A percentile compares a stretch with the other conserved stretches of the same genome.
phyloP scores from a whole-genome alignment of 2,888 invertebrate species.

The Salpingus planirostris region DNA sequence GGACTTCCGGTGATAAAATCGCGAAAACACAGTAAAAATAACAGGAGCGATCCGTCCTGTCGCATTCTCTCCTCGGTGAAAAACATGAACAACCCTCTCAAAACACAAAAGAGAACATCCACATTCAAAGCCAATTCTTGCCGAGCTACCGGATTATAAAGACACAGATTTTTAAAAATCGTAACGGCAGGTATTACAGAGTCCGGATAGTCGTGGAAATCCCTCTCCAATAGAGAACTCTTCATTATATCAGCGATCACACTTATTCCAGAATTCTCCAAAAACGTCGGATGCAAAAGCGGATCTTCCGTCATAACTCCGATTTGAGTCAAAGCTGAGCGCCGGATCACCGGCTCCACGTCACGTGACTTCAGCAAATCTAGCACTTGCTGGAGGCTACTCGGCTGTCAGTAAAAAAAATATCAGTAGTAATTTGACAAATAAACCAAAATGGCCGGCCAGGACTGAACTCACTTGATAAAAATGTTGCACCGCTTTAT shows the following conservation, averaged over 20 bases:
- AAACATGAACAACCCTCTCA: constrained; percentile 47
- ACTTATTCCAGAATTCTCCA: constrained; percentile 49
- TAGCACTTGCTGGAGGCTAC: constrained; percentile 42
- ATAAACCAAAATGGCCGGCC: neutral
- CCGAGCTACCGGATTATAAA: constrained; percentile 49
- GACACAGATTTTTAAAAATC: constrained; percentile 44
- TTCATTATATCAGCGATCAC: constrained; percentile 44
- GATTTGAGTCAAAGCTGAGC: constrained; percentile 59
- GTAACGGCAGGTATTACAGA: constrained; percentile 44
- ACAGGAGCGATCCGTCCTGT: constrained; percentile 42
- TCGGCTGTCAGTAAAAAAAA: constrained; percentile 34
- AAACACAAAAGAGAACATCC: constrained; percentile 40
- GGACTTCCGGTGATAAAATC: constrained; percentile 39
- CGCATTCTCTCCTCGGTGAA: constrained; percentile 46
- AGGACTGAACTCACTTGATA: constrained; percentile 38
- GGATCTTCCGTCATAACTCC: constrained; percentile 57
- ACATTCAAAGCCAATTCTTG: constrained; percentile 46
- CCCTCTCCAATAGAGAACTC: constrained; percentile 40
- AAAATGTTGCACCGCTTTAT: constrained; percentile 32
- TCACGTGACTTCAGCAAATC: constrained; percentile 35
- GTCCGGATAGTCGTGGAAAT: constrained; percentile 46
- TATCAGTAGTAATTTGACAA: neutral
- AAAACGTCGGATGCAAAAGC: constrained; percentile 51
- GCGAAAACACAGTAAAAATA: constrained; percentile 45
- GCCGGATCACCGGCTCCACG: constrained; percentile 56